Base-by-base conservation (phyloP, 2,797 vertebrate species). In the Muscicapa comitata region DNA sequence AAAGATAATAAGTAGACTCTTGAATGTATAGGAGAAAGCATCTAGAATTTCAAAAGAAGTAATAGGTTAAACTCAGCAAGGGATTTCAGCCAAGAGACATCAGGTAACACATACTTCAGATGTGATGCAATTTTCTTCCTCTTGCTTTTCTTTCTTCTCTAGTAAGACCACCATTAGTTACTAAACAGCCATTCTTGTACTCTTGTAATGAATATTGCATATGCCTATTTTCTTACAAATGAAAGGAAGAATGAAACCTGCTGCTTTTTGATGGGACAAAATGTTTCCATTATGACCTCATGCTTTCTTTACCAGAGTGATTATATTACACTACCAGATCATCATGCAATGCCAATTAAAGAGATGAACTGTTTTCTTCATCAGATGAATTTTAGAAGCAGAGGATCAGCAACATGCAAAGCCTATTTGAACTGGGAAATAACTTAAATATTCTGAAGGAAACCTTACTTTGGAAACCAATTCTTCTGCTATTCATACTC, bases 241-340 rank as follows among this genome's bases (percentile, higher is more conserved):
- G 75, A 79, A 71, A 94, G 86, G 97, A 97, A 97, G 97, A 98
- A 97, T 96, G 97, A 98, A 97, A 97, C 94, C 93, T 98, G 97
- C 97, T 98, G 97, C 95, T 98, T 97, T 96, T 98, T 97, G 88
- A 97, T 98, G 97, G 95, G 97, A 98, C 88, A 97, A 97, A 98
- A 98, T 97, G 73, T 98, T 99, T 98, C 98, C 98, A 98, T 86
- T 88, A 94, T 99, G 98, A 98, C 97, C 97, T 98, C 98, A 99
- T 98, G 95, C 54, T 93, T 94, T 93, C 58, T 95, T 96, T 91
- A 94, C 65, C 92, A 51, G 75, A 51, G 75, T 42, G 89, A 96
- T 95, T 93, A 48, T 89, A 95, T 97, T 95, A 81, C 83, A 92
- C 81, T 95, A 75, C 43, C 58, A 93, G 90, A 91, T 93, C 88